Evolutionary conservation across 2,888 invertebrate species (phyloP), one percentile per base, ranked within the genome.

Genomic region (Cheilosia vernalis): DNA sequence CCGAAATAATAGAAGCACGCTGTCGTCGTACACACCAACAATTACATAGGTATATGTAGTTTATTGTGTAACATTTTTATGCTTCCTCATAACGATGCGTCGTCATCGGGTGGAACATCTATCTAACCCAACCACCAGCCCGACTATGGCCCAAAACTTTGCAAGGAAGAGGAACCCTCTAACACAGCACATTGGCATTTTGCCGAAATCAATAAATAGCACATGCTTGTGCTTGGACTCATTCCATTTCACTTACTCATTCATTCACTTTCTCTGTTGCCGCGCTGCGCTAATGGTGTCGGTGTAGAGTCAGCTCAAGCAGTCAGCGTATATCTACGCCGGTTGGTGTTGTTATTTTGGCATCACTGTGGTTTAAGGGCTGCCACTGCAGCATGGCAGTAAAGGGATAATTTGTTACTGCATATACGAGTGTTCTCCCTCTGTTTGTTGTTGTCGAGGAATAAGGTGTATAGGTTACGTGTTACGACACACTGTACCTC

Each of bases 141-240:
- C 66, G n/a, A 58, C 60, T 33, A 42, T 19, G 33, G 15, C n/a
- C 15, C 44, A 30, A 55, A 15, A 33, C 9, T 30, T 30, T 19
- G 30, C 10, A 33, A 44, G 21, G 27, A 55, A 56, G 21, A 44
- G 21, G 27, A 55, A 56, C 64, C 44, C 40, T 15, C 37, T 13
- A 61, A 64, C 40, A 21, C 42, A 72, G 37, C 60, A 72, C 72
- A 77, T 81, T 81, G 85, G 72, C 72, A 72, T 64, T 56, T 15
- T 66, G 76, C 77, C 76, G 76, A 67, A 85, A 85, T 85, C 85
- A 77, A 85, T 85, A 81, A 85, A 81, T 77, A 55, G 72, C 81
- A 81, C 81, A 85, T 77, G 85, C 40, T 85, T 21, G n/a, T n/a
- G n/a, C n/a, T 21, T 85, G 72, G 66, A 56, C 69, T 85, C 66